Evolutionary conservation across 1,140 invertebrate species (phyloP), one percentile per base, ranked within the genome.

Genomic region (Temnothorax nylanderi): DNA sequence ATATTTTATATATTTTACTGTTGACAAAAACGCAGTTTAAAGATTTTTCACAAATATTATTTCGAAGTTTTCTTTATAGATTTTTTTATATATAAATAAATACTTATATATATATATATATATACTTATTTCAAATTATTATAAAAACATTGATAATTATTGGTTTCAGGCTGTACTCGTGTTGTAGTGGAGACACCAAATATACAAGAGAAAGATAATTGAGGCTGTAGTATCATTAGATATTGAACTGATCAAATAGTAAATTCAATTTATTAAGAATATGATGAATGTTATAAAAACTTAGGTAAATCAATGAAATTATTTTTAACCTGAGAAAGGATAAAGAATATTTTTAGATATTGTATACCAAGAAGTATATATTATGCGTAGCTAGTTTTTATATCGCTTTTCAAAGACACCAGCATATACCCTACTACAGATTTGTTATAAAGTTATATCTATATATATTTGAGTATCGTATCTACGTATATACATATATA

Each of bases 111-210:
- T 78, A 71, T 75, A 47, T 78, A 54, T 85, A 88, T 62, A 51
- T 78, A 71, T 75, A 47, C 67, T 51, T 76, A 81, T 85, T 41
- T 2, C 18, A 47, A 67, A 71, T 74, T 5, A 69, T 87, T 69
- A 85, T 71, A 16, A 88, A 87, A 71, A 80, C 56, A 71, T 92
- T 90, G 41, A 86, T 85, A 87, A 93, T 93, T 91, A 87, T 92
- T 92, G 88, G 58, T 93, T 93, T 91, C 92, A 93, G 92, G 92
- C 69, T 92, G 87, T 89, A 72, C 88, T 91, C 91, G 88, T 90
- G 49, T 84, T 82, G 51, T 86, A 91, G 41, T 76, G 67, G 84
- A 89, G 81, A 89, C 75, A 76, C 26, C 90, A 81, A 91, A 78
- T 65, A 60, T 88, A 84, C 90, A 88, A 56, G 72, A 72, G 47